Conservation (phyloP, 2,113 vertebrate species). For the Bujurquina vittata region DNA sequence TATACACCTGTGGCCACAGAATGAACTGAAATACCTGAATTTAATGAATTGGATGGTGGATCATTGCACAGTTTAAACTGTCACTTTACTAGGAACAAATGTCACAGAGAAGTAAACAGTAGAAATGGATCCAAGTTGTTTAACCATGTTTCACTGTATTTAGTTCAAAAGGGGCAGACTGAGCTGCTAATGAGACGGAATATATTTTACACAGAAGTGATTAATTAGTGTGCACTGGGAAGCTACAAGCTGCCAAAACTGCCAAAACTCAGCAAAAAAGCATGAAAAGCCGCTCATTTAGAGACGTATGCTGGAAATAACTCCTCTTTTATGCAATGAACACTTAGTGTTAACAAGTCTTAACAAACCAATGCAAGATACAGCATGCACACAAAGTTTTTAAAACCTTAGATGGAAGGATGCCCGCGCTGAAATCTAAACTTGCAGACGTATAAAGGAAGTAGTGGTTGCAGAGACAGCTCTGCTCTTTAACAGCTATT, state of each 20-base stretch:
- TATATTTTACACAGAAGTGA: background rate
- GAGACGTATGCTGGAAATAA: background rate
- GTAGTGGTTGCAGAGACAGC: too few relatives aligned
- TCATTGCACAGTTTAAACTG: background rate
- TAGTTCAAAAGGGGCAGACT: background rate
- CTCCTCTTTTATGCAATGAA: background rate
- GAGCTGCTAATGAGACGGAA: background rate
- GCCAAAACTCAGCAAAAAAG: background rate
- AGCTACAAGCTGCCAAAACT: background rate
- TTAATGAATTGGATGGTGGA: too few relatives aligned
- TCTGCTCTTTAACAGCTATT: background rate
- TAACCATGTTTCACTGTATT: background rate
- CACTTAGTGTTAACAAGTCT: background rate
- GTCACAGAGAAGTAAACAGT: background rate
- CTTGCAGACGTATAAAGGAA: background rate
- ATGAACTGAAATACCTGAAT: too few relatives aligned
- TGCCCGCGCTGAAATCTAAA: background rate
- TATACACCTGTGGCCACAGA: too few relatives aligned
- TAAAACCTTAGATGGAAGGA: background rate
- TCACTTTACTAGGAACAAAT: background rate
- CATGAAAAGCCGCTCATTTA: background rate
- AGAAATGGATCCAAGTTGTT: background rate
- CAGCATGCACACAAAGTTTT: background rate
- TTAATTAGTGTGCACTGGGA: background rate
- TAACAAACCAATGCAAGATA: background rate